These are phyloP conservation scores for Latrodectus elegans DNA, from an alignment of 2,888 invertebrate species.

Conservation along the genomic window DNA sequence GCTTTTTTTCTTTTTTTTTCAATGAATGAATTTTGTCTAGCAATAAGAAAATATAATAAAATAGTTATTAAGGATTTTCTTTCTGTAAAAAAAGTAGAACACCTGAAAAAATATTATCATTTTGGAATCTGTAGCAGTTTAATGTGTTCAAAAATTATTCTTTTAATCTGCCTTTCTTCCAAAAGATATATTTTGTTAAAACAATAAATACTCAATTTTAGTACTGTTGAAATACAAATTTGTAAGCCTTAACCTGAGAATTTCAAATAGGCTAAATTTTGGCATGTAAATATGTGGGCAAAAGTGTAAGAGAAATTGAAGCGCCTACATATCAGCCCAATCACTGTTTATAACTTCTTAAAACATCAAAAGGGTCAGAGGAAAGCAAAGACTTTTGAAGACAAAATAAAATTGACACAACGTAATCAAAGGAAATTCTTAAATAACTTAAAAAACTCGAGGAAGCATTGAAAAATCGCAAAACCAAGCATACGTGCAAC, in stretches of 20 bases:
- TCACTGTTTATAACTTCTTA: not conserved
- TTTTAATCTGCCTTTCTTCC: not conserved
- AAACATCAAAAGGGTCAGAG: not conserved
- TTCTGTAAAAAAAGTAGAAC: not conserved
- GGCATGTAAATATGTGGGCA: not conserved
- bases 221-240: not conserved
- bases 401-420: not conserved
- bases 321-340: not conserved
- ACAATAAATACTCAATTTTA: not conserved
- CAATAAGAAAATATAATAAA: too few relatives aligned
- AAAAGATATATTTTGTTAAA: not conserved
- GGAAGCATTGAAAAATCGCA: too few relatives aligned
- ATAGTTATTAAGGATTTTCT: too few relatives aligned
- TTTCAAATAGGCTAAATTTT: not conserved
- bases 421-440: too few relatives aligned
- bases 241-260: not conserved
- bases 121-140: too few relatives aligned
- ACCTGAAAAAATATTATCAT: too few relatives aligned
- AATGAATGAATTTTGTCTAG: too few relatives aligned
- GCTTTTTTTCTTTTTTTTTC: too few relatives aligned
- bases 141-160: not conserved
- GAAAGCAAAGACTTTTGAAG: not conserved
- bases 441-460: too few relatives aligned
- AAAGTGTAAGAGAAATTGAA: not conserved
- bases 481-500: too few relatives aligned